Evolutionary conservation across 1,140 invertebrate species (phyloP).

Genomic region (Drosophila asahinai): DNA sequence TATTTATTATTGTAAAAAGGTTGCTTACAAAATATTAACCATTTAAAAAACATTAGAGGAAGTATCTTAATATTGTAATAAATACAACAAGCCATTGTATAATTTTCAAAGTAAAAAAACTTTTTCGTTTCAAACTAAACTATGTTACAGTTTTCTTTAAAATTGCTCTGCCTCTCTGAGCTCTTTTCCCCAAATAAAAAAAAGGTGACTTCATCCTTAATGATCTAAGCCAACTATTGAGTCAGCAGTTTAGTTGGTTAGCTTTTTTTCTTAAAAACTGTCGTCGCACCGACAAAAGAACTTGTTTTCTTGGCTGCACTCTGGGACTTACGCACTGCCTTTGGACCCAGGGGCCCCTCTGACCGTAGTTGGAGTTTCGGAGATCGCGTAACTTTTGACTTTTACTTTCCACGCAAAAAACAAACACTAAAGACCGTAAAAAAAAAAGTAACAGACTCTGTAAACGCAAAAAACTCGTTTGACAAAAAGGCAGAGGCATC

Average conservation of each 20-base stretch:
- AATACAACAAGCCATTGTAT: no score
- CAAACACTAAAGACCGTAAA: conserved; percentile 11
- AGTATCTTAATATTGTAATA: no score
- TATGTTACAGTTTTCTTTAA: no score
- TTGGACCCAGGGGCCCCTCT: conserved; percentile 23
- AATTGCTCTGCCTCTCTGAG: not conserved
- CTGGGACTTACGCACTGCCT: conserved; percentile 33
- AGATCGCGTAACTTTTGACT: conserved; percentile 64
- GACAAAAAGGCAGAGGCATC: conserved; percentile 44
- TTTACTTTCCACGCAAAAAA: conserved; percentile 63
- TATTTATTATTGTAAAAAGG: no score
- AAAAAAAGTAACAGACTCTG: conserved; percentile 31
- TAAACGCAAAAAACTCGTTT: conserved; percentile 62
- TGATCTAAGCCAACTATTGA: conserved; percentile 32
- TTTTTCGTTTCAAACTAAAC: no score
- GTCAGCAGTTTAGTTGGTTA: conserved; percentile 16
- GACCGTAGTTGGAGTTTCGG: conserved; percentile 43
- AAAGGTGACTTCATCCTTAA: conserved; percentile 30
- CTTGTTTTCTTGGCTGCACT: conserved; percentile 36
- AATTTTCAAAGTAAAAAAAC: no score
- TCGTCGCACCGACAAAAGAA: conserved; percentile 41
- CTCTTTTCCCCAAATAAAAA: not conserved
- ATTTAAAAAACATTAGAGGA: no score
- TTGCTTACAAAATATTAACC: no score
- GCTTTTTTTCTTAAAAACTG: conserved; percentile 7